These are phyloP conservation scores for Urosaurus nigricauda DNA, from an alignment of 2,797 vertebrate genomes.

Conservation along the genomic window DNA sequence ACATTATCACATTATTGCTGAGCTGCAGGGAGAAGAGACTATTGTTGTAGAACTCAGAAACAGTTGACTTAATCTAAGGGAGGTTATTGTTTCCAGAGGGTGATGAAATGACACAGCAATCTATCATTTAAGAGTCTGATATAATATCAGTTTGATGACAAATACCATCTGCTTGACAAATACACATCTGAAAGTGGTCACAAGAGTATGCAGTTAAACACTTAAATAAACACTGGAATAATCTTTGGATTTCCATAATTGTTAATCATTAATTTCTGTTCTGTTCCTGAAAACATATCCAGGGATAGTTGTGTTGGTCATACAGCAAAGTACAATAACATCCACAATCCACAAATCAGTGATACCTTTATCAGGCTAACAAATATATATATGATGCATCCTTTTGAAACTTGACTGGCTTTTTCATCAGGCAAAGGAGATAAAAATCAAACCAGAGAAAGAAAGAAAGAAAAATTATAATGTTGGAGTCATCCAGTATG, in stretches of 20 bases:
- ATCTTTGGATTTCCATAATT: conserved; percentile 45
- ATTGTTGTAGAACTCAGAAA: neutral
- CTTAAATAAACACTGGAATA: conserved; percentile 18
- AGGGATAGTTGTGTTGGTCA: no score
- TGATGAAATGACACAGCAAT: neutral
- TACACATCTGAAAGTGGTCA: conserved; percentile 29
- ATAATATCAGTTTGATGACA: neutral
- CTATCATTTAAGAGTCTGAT: neutral
- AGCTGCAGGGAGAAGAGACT: neutral
- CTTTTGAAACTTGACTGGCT: no score
- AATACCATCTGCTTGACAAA: conserved; percentile 24
- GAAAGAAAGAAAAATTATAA: no score
- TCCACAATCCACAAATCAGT: no score
- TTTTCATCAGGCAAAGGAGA: no score
- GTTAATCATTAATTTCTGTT: conserved; percentile 46
- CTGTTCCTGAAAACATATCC: neutral
- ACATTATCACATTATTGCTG: neutral
- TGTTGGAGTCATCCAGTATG: no score
- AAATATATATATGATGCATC: no score
- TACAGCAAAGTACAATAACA: no score
- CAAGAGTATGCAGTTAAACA: conserved; percentile 25
- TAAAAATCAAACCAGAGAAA: no score
- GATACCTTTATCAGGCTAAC: no score
- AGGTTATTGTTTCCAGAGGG: neutral
- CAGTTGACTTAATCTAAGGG: conserved; percentile 18